A percentile compares a stretch with the other conserved stretches of the same genome.
Evolutionary conservation across 1,140 invertebrate genomes (phyloP).

Genomic region (Sycobia sp.): DNA sequence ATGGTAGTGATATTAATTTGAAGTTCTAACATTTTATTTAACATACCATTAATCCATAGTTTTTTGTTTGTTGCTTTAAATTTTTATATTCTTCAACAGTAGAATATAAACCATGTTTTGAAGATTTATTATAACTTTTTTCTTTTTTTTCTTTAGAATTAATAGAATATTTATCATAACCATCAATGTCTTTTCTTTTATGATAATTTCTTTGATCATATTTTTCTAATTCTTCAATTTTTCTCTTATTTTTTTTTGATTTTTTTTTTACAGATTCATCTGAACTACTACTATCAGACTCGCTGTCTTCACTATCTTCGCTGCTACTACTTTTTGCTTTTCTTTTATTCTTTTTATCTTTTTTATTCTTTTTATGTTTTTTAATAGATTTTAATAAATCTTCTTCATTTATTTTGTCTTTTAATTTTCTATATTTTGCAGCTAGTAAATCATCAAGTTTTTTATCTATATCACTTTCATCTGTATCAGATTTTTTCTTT

Average conservation of each 20-base stretch:
- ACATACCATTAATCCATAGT: slow-evolving; percentile 56
- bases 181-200: not conserved
- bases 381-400: slow-evolving; percentile 53
- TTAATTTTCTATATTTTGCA: slow-evolving; percentile 55
- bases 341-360: slow-evolving; percentile 37
- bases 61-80: slow-evolving; percentile 29
- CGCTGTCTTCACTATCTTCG: slow-evolving; percentile 26
- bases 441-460: slow-evolving; percentile 53
- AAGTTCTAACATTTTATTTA: too few relatives aligned
- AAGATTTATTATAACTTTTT: slow-evolving; percentile 22
- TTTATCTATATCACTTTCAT: slow-evolving; percentile 47
- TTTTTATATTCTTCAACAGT: slow-evolving; percentile 6
- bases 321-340: slow-evolving; percentile 35
- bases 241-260: slow-evolving; percentile 10
- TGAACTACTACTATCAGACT: slow-evolving; percentile 25
- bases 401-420: slow-evolving; percentile 50
- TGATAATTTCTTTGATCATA: not conserved
- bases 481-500: slow-evolving; percentile 60
- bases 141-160: slow-evolving; percentile 1
- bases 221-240: slow-evolving; percentile 7
- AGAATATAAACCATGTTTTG: slow-evolving; percentile 12
- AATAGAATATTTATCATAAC: not conserved
- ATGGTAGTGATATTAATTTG: too few relatives aligned
- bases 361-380: slow-evolving; percentile 45
- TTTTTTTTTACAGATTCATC: slow-evolving; percentile 8